A percentile compares a stretch with the other conserved stretches of the same genome.
These are phyloP conservation scores for Corvus hawaiiensis DNA, from an alignment of 2,113 vertebrate species.

Conservation along the genomic window DNA sequence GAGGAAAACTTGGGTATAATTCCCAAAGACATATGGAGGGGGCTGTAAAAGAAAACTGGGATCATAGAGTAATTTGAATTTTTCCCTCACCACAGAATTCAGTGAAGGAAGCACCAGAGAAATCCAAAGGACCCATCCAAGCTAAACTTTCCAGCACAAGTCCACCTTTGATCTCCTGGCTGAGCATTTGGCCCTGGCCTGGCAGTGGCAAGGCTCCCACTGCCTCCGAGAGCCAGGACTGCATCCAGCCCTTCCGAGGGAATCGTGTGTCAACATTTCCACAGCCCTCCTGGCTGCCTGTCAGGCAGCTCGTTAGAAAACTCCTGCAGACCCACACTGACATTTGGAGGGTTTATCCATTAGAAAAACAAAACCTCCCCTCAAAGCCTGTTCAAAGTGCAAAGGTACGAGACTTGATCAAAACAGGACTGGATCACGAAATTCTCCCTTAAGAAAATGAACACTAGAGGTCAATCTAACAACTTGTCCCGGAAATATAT, in stretches of 20 bases:
- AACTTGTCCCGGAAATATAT: constrained; percentile 36
- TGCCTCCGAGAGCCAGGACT: not conserved
- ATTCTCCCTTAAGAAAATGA: constrained; percentile 5
- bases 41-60: not conserved
- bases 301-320: not conserved
- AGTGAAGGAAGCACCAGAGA: not conserved
- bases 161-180: constrained; percentile 25
- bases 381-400: not conserved
- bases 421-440: not conserved
- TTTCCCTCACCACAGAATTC: not conserved
- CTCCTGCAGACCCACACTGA: not conserved
- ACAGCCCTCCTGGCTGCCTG: not conserved
- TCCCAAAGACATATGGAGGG: not conserved
- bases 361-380: not conserved
- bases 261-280: constrained; percentile 19
- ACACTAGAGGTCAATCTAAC: constrained; percentile 58
- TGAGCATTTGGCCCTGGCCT: not conserved
- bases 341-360: not conserved
- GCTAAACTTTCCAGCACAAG: constrained; percentile 5
- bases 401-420: not conserved
- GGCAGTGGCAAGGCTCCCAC: not conserved
- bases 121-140: not conserved
- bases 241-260: not conserved
- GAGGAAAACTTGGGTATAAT: not conserved
- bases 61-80: not conserved